Percentiles rank a stretch among this genome's conserved stretches.
Evolutionary conservation across 2,797 vertebrate genomes (phyloP).

Genomic region (Myripristis jacobus): DNA sequence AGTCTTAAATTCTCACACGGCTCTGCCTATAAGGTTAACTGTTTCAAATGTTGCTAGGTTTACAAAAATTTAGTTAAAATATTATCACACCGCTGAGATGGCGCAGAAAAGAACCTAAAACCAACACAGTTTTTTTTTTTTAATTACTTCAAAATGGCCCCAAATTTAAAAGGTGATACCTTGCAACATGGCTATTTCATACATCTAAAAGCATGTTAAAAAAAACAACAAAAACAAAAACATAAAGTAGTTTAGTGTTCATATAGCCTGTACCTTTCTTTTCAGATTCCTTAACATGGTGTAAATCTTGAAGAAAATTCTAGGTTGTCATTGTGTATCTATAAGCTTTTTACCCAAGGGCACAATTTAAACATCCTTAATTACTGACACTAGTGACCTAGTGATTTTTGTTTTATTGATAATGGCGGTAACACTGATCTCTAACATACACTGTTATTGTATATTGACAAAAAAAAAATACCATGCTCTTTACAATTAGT

Average conservation of each 20-base stretch:
- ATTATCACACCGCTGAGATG: constrained; percentile 10
- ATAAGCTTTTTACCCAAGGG: background rate
- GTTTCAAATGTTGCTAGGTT: constrained; percentile 45
- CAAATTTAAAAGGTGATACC: constrained; percentile 1
- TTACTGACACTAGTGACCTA: constrained; percentile 29
- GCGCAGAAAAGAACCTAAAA: background rate
- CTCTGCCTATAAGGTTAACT: constrained; percentile 43
- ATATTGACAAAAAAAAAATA: background rate
- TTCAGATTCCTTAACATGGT: background rate
- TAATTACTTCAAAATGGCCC: background rate
- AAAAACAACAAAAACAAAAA: background rate
- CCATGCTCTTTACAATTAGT: background rate
- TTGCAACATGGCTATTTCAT: background rate
- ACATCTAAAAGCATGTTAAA: background rate
- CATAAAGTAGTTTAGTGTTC: background rate
- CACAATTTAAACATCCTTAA: constrained; percentile 1
- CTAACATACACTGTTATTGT: background rate
- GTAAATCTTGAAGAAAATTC: background rate
- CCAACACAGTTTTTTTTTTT: background rate
- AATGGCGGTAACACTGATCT: background rate
- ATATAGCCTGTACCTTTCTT: background rate
- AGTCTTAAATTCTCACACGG: constrained; percentile 33
- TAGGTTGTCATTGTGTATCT: constrained; percentile 2
- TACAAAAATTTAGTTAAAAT: constrained; percentile 35
- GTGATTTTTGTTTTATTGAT: constrained; percentile 15